A percentile compares a stretch with the other conserved stretches of the same genome.
These are phyloP conservation scores for Calyptomena viridis DNA, from an alignment of 2,113 vertebrate genomes.

Conservation along the genomic window DNA sequence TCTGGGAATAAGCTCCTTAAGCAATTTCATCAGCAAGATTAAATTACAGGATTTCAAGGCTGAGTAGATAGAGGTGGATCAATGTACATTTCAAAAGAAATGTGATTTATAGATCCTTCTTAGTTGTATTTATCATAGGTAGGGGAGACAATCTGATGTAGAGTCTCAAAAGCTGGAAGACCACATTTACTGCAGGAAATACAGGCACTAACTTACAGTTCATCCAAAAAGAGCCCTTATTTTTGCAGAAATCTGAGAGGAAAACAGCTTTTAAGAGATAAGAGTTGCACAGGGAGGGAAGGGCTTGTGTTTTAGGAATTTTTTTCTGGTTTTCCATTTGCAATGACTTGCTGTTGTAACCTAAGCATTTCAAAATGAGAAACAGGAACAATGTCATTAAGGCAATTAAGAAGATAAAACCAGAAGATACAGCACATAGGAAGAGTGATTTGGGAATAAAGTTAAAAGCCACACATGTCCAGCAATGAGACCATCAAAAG, in stretches of 20 bases:
- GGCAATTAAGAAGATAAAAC: background rate
- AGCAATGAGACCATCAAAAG: background rate
- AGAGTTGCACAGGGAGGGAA: background rate
- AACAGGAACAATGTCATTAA: background rate
- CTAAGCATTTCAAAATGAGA: background rate
- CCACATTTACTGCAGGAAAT: background rate
- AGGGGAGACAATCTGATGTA: background rate
- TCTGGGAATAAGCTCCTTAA: background rate
- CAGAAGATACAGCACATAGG: background rate
- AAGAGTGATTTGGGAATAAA: background rate
- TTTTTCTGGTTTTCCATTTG: background rate
- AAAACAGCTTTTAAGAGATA: background rate
- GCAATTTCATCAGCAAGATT: background rate
- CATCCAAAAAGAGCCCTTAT: background rate
- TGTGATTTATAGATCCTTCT: background rate
- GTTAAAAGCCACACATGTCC: background rate
- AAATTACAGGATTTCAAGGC: background rate
- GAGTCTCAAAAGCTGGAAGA: background rate
- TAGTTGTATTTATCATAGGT: background rate
- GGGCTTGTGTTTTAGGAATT: background rate
- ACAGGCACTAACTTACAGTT: background rate
- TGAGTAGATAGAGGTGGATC: background rate
- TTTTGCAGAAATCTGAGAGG: background rate
- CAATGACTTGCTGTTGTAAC: background rate
- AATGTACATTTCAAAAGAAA: background rate